Evolutionary conservation across 2,113 vertebrate species (phyloP), one percentile per base, ranked within the genome.

Genomic region (Muscicapa adusta): DNA sequence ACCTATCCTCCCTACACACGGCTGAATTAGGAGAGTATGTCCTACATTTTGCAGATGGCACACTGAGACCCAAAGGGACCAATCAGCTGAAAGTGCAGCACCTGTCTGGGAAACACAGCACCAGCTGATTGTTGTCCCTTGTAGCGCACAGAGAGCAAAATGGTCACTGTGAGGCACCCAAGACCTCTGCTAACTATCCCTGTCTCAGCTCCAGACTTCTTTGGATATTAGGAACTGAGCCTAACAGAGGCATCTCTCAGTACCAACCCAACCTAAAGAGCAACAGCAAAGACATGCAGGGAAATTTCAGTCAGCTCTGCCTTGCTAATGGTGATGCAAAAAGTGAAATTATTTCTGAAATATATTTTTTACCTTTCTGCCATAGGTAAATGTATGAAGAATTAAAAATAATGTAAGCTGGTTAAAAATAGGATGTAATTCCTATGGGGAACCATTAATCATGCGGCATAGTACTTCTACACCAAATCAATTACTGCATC

Each of bases 391-490:
- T 89, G 33, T 87, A 88, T 72, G 50, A 94, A 67, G 36, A 80
- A 95, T 33, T 87, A 77, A 94, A 97, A 97, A 91, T 82, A 93
- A 91, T 65, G 60, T 38, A 14, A 92, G 14, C 24, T 47, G 68
- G 84, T 85, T 74, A 93, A 95, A 95, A 97, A 95, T 31, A 65
- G 83, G 63, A 96, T 94, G 92, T 81, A 95, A 80, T 92, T 73
- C 75, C 89, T 89, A 75, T 24, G 9, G 70, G 31, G 78, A 96
- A 88, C 62, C 53, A 97, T 92, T 84, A 97, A 95, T 91, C 91
- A 96, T 53, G 75, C 10, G 18, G 66, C 76, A 71, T 20, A 51
- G 34, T 87, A 93, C n/a, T 96, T 91, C 72, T 73, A 76, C 58
- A 91, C 54, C 45, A 91, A 94, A 95, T 78, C 53, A 96, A 96